phyloP scores from a whole-genome alignment of 2,888 invertebrate genomes.

The Cabera pusaria region DNA sequence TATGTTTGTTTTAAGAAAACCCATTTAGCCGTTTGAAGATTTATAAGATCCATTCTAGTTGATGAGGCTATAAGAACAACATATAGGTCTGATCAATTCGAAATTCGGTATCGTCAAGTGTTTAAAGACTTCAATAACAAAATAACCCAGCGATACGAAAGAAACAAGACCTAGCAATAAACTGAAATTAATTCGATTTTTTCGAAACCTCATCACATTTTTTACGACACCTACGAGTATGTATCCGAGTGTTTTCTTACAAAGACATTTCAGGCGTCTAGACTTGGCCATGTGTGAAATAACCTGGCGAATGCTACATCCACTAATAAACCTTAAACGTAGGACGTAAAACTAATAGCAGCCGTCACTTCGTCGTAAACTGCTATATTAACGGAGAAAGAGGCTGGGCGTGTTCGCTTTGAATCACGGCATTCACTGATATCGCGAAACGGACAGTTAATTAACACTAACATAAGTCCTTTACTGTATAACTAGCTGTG shows the following conservation, averaged over 20 bases:
- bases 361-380: slow-evolving; percentile 73
- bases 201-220: slow-evolving; percentile 32
- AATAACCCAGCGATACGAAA: too few relatives aligned
- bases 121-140: too few relatives aligned
- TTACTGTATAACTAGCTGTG: too few relatives aligned
- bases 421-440: slow-evolving; percentile 18
- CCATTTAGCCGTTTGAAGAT: too few relatives aligned
- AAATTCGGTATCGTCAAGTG: too few relatives aligned
- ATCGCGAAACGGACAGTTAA: too few relatives aligned
- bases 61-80: too few relatives aligned
- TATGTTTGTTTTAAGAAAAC: too few relatives aligned
- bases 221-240: slow-evolving; percentile 36
- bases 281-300: slow-evolving; percentile 75
- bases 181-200: slow-evolving; percentile 31
- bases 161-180: slow-evolving; percentile 3
- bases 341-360: slow-evolving; percentile 74
- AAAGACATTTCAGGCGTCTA: slow-evolving; percentile 68
- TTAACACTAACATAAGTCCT: too few relatives aligned
- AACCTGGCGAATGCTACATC: slow-evolving; percentile 70
- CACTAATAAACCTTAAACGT: slow-evolving; percentile 78
- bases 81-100: too few relatives aligned
- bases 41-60: too few relatives aligned
- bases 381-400: slow-evolving; percentile 52
- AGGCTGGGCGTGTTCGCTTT: slow-evolving; percentile 37
- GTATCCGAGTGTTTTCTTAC: slow-evolving; percentile 50